phyloP scores from a whole-genome alignment of 2,888 invertebrate species.

The Amphipyra tragopoginis region DNA sequence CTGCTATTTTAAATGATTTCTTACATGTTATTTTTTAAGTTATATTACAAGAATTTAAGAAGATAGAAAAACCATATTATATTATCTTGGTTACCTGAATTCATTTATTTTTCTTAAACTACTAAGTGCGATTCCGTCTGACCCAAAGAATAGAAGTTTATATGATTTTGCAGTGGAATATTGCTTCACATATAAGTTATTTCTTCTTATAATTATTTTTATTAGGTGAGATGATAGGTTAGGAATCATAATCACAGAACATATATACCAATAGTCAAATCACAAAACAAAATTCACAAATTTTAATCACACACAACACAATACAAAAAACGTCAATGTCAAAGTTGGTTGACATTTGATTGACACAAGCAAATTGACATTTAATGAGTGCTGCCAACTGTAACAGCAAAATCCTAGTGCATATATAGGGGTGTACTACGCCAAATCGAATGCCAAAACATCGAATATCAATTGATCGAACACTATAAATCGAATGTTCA shows the following conservation, averaged over 20 bases:
- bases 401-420: background rate
- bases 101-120: conserved; percentile 92
- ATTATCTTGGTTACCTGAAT: conserved; percentile 89
- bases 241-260: conserved; percentile 65
- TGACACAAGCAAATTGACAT: conserved; percentile 9
- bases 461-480: too few species aligned
- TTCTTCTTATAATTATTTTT: conserved; percentile 59
- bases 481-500: too few species aligned
- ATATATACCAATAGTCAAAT: conserved; percentile 18
- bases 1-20: background rate
- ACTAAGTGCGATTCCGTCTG: conserved; percentile 94
- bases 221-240: conserved; percentile 71
- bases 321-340: conserved; percentile 16
- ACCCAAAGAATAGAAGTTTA: conserved; percentile 94
- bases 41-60: background rate
- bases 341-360: background rate
- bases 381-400: conserved; percentile 6
- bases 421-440: too few species aligned
- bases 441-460: too few species aligned
- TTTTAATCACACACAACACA: too few species aligned
- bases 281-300: conserved; percentile 1
- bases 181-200: conserved; percentile 62
- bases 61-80: too few species aligned
- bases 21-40: background rate
- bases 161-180: conserved; percentile 66